Percentiles rank a stretch among this genome's conserved stretches.
Evolutionary conservation across 1,140 invertebrate species (phyloP).

Genomic region (Drosophila kohkoa): DNA sequence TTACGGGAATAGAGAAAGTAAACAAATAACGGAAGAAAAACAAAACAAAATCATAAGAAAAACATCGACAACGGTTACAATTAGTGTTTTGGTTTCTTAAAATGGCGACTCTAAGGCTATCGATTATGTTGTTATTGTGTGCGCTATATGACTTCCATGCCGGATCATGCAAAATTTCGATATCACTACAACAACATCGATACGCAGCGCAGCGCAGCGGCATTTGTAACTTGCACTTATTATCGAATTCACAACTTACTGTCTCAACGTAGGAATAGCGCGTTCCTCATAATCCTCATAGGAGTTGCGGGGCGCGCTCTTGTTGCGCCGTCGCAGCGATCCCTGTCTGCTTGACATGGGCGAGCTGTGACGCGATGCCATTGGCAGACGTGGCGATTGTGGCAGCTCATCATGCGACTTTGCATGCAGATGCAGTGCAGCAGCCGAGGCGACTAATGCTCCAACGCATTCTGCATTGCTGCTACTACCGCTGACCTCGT

Average conservation of each 20-base stretch:
- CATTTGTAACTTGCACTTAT: not conserved
- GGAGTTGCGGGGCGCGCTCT: constrained; percentile 90
- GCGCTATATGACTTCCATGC: constrained; percentile 22
- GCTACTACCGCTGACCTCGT: constrained; percentile 55
- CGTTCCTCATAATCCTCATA: constrained; percentile 95
- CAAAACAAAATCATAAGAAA: constrained; percentile 50
- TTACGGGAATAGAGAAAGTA: constrained; percentile 62
- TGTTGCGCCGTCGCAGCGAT: constrained; percentile 89
- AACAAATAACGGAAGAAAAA: constrained; percentile 37
- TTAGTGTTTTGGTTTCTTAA: constrained; percentile 31
- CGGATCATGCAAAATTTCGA: constrained; percentile 36
- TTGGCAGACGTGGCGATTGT: constrained; percentile 76
- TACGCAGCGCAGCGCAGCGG: not conserved
- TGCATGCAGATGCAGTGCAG: constrained; percentile 58
- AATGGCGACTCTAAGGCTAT: constrained; percentile 28
- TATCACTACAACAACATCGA: constrained; percentile 29
- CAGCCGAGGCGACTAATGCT: constrained; percentile 7
- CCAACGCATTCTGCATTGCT: constrained; percentile 36
- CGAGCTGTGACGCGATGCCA: constrained; percentile 73
- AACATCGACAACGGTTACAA: constrained; percentile 47
- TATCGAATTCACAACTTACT: constrained; percentile 86
- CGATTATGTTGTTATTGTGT: constrained; percentile 12
- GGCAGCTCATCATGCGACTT: constrained; percentile 83
- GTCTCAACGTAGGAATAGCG: constrained; percentile 91
- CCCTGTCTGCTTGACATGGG: constrained; percentile 86